phyloP scores from a whole-genome alignment of 2,888 invertebrate species.

The Tenthredo distinguenda region DNA sequence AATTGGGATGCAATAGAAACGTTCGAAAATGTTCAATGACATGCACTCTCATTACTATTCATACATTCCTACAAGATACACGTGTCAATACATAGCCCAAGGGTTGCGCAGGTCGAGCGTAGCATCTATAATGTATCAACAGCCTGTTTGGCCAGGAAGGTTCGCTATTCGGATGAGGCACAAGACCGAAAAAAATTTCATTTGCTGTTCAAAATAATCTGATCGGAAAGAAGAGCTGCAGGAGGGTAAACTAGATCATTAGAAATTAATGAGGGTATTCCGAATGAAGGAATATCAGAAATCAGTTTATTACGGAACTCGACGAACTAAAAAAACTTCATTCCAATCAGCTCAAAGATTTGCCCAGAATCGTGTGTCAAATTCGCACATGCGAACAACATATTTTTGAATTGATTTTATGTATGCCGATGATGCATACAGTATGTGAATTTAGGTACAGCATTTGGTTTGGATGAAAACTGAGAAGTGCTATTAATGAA shows the following conservation, averaged over 20 bases:
- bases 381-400: background rate
- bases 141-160: background rate
- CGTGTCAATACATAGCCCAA: background rate
- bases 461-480: background rate
- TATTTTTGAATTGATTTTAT: background rate
- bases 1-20: background rate
- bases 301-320: background rate
- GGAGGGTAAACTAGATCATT: background rate
- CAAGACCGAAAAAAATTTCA: background rate
- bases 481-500: background rate
- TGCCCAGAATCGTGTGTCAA: background rate
- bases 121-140: background rate
- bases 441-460: background rate
- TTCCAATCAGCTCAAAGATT: background rate
- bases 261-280: background rate
- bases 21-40: background rate
- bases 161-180: background rate
- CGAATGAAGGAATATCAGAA: background rate
- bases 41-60: background rate
- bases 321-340: too few relatives aligned
- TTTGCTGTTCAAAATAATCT: background rate
- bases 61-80: background rate
- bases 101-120: background rate
- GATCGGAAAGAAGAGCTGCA: background rate
- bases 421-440: background rate